Evolutionary conservation across 1,140 invertebrate genomes (phyloP).

Genomic region (Neocloeon triangulifer): DNA sequence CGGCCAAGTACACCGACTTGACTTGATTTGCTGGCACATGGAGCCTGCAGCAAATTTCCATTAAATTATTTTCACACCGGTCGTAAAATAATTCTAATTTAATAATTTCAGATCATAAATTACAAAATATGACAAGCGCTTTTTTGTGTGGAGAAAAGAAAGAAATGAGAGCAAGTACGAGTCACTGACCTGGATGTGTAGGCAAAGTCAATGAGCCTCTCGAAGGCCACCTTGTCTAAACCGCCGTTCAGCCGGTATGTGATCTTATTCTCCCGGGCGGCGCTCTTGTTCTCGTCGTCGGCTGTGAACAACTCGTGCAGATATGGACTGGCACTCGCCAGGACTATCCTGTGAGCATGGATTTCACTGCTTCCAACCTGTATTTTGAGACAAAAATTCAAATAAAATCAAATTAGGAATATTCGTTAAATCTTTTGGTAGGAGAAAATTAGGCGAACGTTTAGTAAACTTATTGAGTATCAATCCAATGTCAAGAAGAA

Average conservation of each 20-base stretch:
- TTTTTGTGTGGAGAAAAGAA: too few relatives aligned
- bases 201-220: constrained; percentile 53
- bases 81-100: too few relatives aligned
- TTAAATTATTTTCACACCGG: too few relatives aligned
- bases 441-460: too few relatives aligned
- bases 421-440: neutral
- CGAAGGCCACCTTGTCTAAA: constrained; percentile 39
- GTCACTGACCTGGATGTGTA: constrained; percentile 40
- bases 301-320: constrained; percentile 51
- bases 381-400: constrained; percentile 7
- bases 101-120: too few relatives aligned
- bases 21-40: constrained; percentile 31
- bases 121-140: too few relatives aligned
- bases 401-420: constrained; percentile 3
- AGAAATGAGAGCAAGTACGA: constrained; percentile 8
- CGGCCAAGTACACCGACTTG: constrained; percentile 48
- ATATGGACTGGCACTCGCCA: constrained; percentile 52
- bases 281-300: constrained; percentile 21
- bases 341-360: constrained; percentile 47
- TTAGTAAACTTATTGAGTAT: too few relatives aligned
- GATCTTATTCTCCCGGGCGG: constrained; percentile 18
- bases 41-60: constrained; percentile 22
- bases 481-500: too few relatives aligned
- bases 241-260: constrained; percentile 43
- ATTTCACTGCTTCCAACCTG: constrained; percentile 46